Evolutionary conservation across 1,140 invertebrate species (phyloP), one percentile per base, ranked within the genome.

Genomic region (Danaus plexippus): DNA sequence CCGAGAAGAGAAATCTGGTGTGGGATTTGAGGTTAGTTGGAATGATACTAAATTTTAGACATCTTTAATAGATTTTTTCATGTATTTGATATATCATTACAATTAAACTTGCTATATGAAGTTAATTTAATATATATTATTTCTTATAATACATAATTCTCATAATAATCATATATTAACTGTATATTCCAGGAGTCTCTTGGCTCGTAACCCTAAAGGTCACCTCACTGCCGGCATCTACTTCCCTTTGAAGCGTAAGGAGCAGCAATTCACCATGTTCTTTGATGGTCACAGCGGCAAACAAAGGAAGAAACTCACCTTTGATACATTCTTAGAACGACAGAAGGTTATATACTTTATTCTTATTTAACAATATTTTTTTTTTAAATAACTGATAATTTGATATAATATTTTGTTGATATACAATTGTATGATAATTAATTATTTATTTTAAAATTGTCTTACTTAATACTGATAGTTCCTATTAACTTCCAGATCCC

Each of bases 1-100:
- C 95, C 0, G 95, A 97, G 85, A 92, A 95, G 66, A 91, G 96
- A 67, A 97, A 97, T 83, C 85, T 97, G 63, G 93, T 95, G 11
- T 97, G 96, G 85, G 92, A 94, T 66, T 94, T 96, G 80, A 89
- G 87, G 87, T 88, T 64, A 47, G 67, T 61, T 60, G 47, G 32
- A 40, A 15, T 1, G 15, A 15, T 15, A 1, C 3, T 15, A 15
- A 15, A 3, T 15, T n/a, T 15, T 1, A 15, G 1, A 15, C 3
- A 15, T 15, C 15, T 15, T 15, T 15, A 15, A 15, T 15, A 15
- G 3, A 3, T 15, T 15, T 15, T 15, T 15, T 15, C 1, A 15
- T 15, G 1, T 15, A 15, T 1, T 3, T 15, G 15, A 3, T 15
- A n/a, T n/a, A n/a, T n/a, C n/a, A n/a, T n/a, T n/a, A n/a, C n/a